Evolutionary conservation across 1,140 invertebrate species (phyloP).

Genomic region (Melitaea cinxia): DNA sequence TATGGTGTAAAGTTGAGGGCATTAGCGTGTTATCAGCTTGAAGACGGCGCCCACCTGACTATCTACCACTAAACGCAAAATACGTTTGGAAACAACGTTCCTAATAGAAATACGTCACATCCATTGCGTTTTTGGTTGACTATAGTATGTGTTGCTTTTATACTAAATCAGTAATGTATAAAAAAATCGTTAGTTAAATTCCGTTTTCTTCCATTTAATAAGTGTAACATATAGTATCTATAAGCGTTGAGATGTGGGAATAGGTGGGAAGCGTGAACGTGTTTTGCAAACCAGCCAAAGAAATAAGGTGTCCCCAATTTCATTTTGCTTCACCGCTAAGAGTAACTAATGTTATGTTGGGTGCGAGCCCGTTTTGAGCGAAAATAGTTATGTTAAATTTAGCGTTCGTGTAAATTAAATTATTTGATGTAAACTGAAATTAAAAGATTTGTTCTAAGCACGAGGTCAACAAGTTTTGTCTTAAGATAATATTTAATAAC

Average conservation of each 20-base stretch:
- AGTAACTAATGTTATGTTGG: constrained; percentile 58
- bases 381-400: background rate
- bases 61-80: constrained; percentile 45
- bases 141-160: too few relatives aligned
- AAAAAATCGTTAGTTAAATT: background rate
- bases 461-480: too few relatives aligned
- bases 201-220: constrained; percentile 47
- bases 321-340: constrained; percentile 68
- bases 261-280: constrained; percentile 79
- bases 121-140: constrained; percentile 9
- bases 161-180: constrained; percentile 35
- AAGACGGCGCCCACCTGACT: constrained; percentile 77
- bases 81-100: constrained; percentile 17
- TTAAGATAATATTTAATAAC: too few relatives aligned
- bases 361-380: background rate
- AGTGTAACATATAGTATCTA: constrained; percentile 77
- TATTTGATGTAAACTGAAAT: too few relatives aligned
- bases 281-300: constrained; percentile 77
- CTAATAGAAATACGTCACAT: background rate
- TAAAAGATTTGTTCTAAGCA: too few relatives aligned
- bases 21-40: constrained; percentile 82
- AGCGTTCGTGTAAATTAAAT: too few relatives aligned
- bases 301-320: constrained; percentile 78
- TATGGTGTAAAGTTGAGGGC: constrained; percentile 82
- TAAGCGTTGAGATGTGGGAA: constrained; percentile 80